Base-by-base conservation (phyloP, 2,888 invertebrate genomes). In the Platycheirus rosarum region DNA sequence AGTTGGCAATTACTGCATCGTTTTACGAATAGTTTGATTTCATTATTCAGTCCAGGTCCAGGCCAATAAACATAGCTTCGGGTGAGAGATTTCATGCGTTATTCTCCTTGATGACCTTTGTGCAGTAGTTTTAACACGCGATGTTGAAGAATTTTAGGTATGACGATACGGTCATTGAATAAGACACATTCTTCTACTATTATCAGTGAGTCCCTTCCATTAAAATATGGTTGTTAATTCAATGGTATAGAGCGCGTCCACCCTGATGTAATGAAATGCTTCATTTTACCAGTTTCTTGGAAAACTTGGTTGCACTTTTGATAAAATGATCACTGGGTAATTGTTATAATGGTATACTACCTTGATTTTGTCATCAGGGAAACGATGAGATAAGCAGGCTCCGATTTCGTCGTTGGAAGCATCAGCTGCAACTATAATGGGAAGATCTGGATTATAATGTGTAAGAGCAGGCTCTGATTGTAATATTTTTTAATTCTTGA, bases 51-150 rank as follows among this genome's bases (percentile, higher is more conserved):
- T 14, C 77, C 84, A 9, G 85, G 86, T 75, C 86, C 84, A 9
- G 85, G 86, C 76, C 86, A 87, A 74, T 85, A 86, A 44, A 86
- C 82, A 20, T 85, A 78, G 11, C 73, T 69, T 8, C 82, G 51
- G 7, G 85, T 85, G 55, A 84, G 23, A 1, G 51, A 8, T 62
- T 85, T 85, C 75, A 78, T 85, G 13, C 77, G 53, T 57, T 74
- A 40, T 35, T 23, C 23, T n/a, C 53, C 53, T 5, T 53, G 80
- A 32, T 79, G 74, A 9, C 74, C 74, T 14, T 44, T 71, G 13
- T 71, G 78, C 20, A 70, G 46, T 18, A 48, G 51, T 55, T 65
- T 69, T 11, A 75, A 40, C 26, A 75, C 55, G n/a, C 51, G 60
- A 18, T 62, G 37, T 23, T 20, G 57, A 23, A 68, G 49, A 23